Base-by-base conservation (phyloP, 2,797 vertebrate genomes). In the Centropyge bicolor region DNA sequence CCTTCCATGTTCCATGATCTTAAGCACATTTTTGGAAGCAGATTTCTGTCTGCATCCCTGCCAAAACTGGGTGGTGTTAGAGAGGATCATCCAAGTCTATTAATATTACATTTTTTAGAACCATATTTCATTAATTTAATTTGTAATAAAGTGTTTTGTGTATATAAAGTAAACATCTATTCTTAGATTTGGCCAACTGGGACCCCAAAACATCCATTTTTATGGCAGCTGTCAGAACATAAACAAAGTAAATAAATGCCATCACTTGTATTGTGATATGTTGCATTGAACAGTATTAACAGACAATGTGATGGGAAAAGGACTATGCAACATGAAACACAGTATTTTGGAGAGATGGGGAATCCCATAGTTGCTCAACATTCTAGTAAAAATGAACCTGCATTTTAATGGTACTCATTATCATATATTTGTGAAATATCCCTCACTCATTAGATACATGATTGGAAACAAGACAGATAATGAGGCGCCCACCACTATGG, bases 151-250 rank as follows among this genome's bases (percentile, higher is more conserved):
- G 14, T 6, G 12, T 67, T 67, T 24, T n/a, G 6, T 31, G 10
- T 36, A 12, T 54, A 17, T 20, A 5, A 68, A 4, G 4, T 31
- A 20, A 31, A 46, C 12, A 22, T 48, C 4, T 31, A 11, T n/a
- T n/a, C 0, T 57, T 36, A 48, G 8, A 70, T 16, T 40, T 17
- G 12, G 7, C 13, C 31, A 48, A 71, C 31, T 7, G 16, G 65
- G 40, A 63, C 24, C 5, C 19, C 9, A 56, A 22, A 40, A 41
- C 43, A 56, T 40, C 17, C 0, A 38, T 64, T 49, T 55, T 45
- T n/a, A 48, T 46, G 57, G 40, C 40, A 56, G 49, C 22, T 63
- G 48, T 31, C 49, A 70, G 7, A 63, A 40, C 31, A 56, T 19
- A 19, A 22, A 56, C 35, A 24, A 6, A 24, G n/a, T 24, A 19